Evolutionary conservation across 2,113 vertebrate genomes (phyloP).

Genomic region (Nyctibius bracteatus): DNA sequence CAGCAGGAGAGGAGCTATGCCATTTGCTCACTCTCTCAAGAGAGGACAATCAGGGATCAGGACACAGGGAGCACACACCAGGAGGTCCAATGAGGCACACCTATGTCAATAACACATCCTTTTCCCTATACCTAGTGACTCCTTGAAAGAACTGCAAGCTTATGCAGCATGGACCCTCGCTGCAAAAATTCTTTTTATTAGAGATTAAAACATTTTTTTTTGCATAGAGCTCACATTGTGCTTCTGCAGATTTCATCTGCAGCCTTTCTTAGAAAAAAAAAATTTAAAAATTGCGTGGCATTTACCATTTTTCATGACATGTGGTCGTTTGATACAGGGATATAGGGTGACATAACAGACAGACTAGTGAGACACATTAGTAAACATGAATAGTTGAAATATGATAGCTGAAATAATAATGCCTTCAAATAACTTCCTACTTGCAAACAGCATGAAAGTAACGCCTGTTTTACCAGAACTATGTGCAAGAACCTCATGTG

Average conservation of each 20-base stretch:
- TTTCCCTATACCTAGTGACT: not conserved
- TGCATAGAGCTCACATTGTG: not conserved
- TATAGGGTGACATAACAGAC: not conserved
- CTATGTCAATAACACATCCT: not conserved
- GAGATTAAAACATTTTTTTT: not conserved
- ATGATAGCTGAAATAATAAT: not conserved
- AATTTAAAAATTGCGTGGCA: not conserved
- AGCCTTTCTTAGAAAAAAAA: not conserved
- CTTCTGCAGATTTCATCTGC: not conserved
- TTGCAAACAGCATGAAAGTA: not conserved
- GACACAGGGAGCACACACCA: not conserved
- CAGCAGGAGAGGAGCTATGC: not conserved
- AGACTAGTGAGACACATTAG: not conserved
- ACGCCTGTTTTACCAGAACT: not conserved
- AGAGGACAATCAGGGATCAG: not conserved
- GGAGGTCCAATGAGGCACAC: not conserved
- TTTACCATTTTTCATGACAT: not conserved
- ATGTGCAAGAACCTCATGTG: not conserved
- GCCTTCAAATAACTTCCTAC: not conserved
- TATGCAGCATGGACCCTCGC: not conserved
- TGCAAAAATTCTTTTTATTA: not conserved
- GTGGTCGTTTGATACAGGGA: not conserved
- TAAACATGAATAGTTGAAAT: not conserved
- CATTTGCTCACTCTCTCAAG: not conserved
- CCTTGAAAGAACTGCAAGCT: not conserved